phyloP scores from a whole-genome alignment of 2,797 vertebrate species.

The Arrhamphus sclerolepis region DNA sequence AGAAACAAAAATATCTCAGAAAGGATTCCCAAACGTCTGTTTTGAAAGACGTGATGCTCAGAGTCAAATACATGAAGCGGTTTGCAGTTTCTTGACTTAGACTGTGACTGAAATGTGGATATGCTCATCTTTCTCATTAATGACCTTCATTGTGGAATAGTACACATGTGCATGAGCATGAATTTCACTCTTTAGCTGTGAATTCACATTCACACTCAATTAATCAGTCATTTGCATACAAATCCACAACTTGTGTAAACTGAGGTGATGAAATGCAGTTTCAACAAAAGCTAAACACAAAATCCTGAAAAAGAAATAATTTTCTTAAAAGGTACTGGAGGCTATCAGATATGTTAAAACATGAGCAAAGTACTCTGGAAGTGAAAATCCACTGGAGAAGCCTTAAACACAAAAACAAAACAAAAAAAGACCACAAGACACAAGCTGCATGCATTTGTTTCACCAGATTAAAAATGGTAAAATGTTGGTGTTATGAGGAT shows the following conservation, averaged over 20 bases:
- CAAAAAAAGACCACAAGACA: too few relatives aligned
- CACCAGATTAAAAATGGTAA: too few relatives aligned
- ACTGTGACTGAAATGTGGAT: not conserved
- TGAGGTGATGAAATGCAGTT: not conserved
- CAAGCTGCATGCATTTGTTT: too few relatives aligned
- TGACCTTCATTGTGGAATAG: too few relatives aligned
- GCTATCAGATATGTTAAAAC: not conserved
- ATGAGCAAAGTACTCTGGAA: too few relatives aligned
- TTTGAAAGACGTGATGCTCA: too few relatives aligned
- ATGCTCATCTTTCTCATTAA: too few relatives aligned
- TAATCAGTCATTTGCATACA: conserved; percentile 5
- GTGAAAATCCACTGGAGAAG: too few relatives aligned
- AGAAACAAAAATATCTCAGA: conserved; percentile 1
- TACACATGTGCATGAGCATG: not conserved
- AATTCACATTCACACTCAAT: not conserved
- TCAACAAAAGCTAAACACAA: not conserved
- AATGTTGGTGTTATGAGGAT: too few relatives aligned
- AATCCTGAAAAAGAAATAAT: too few relatives aligned
- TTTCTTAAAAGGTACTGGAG: too few relatives aligned
- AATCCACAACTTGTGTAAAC: not conserved
- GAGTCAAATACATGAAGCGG: not conserved
- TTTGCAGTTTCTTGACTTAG: not conserved
- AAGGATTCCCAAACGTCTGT: not conserved
- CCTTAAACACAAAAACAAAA: too few relatives aligned
- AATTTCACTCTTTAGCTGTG: not conserved